These are phyloP conservation scores for Chouioia cunea DNA, from an alignment of 2,888 invertebrate species.

Conservation along the genomic window DNA sequence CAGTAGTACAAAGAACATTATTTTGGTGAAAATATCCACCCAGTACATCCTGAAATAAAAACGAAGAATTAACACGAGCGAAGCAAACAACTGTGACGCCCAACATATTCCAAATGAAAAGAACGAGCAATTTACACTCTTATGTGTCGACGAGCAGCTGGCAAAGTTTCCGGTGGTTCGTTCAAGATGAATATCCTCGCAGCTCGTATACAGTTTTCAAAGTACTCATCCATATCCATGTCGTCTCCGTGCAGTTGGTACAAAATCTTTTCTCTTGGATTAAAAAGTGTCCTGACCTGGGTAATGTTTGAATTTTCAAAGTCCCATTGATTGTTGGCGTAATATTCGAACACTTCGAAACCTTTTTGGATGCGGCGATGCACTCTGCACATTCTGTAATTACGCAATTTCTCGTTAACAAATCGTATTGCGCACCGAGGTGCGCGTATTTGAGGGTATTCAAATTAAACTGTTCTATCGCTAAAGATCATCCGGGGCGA, in stretches of 20 bases:
- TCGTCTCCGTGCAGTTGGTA: slow-evolving; percentile 81
- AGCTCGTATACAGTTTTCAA: slow-evolving; percentile 84
- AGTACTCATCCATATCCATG: slow-evolving; percentile 84
- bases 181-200: slow-evolving; percentile 86
- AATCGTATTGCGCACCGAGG: no score
- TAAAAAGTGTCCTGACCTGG: slow-evolving; percentile 73
- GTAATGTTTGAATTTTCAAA: slow-evolving; percentile 81
- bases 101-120: background rate
- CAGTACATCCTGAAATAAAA: slow-evolving; percentile 82
- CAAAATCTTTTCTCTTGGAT: slow-evolving; percentile 74
- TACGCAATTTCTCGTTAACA: background rate
- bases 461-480: no score
- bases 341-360: slow-evolving; percentile 91
- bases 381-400: slow-evolving; percentile 80
- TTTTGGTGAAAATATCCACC: slow-evolving; percentile 81
- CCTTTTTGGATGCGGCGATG: slow-evolving; percentile 88
- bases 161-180: slow-evolving; percentile 84
- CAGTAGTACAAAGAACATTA: slow-evolving; percentile 76
- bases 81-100: no score
- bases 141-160: slow-evolving; percentile 84
- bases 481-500: no score
- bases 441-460: no score
- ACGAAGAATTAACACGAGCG: slow-evolving; percentile 28
- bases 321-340: slow-evolving; percentile 93
- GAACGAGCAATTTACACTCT: slow-evolving; percentile 73